Evolutionary conservation across 2,113 vertebrate genomes (phyloP).

Genomic region (Benitochromis conjunctus): DNA sequence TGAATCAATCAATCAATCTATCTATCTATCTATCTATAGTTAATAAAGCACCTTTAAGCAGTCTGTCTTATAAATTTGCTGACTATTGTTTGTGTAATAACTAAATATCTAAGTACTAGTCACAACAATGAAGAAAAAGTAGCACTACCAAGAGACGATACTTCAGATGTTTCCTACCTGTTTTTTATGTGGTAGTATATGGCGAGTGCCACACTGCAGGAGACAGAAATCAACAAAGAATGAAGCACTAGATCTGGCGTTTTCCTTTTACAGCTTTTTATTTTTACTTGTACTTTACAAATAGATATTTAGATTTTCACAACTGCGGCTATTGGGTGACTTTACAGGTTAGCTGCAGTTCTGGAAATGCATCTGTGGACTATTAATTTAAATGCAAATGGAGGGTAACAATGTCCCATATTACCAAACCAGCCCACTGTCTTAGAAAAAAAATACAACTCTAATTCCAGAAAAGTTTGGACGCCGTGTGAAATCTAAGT

Average conservation of each 20-base stretch:
- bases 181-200: conserved; percentile 99
- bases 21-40: too few species aligned
- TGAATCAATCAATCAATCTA: too few species aligned
- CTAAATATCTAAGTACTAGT: not conserved
- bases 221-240: conserved; percentile 9
- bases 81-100: not conserved
- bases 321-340: not conserved
- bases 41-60: too few species aligned
- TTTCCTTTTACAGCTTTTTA: not conserved
- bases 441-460: too few species aligned
- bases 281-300: not conserved
- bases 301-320: too few species aligned
- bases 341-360: not conserved
- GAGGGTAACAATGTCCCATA: not conserved
- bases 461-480: too few species aligned
- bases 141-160: not conserved
- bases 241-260: not conserved
- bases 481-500: too few species aligned
- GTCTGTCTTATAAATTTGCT: not conserved
- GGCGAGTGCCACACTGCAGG: conserved; percentile 89
- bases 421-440: not conserved
- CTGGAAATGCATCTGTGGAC: not conserved
- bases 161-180: conserved; percentile 79
- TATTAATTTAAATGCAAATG: not conserved
- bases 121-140: not conserved